A percentile compares a stretch with the other conserved stretches of the same genome.
phyloP scores from a whole-genome alignment of 2,113 vertebrate genomes.

The Ranitomeya variabilis region DNA sequence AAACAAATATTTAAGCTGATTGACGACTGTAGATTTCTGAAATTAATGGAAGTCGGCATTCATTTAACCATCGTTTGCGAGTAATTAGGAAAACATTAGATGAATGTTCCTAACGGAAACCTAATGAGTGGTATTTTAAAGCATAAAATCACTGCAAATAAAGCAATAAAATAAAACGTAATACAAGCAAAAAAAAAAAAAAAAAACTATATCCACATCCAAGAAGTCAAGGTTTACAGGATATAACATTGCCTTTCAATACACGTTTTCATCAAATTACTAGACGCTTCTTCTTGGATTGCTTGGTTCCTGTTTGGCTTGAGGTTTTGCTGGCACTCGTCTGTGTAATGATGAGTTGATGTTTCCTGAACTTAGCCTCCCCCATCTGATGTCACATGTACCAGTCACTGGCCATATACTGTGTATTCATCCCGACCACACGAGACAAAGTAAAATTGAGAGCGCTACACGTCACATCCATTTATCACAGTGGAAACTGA shows the following conservation, averaged over 20 bases:
- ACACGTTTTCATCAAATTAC: conserved; percentile 9
- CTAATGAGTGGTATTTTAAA: background rate
- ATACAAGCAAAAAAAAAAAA: background rate
- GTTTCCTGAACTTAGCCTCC: conserved; percentile 17
- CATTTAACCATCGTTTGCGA: background rate
- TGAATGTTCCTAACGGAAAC: background rate
- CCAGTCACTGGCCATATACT: background rate
- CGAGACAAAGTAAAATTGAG: conserved; percentile 17
- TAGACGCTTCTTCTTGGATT: background rate
- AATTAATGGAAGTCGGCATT: background rate
- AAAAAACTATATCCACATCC: background rate
- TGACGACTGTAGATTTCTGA: background rate
- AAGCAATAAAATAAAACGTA: background rate
- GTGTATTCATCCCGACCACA: conserved; percentile 14
- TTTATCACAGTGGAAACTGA: conserved; percentile 14
- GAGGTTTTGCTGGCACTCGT: conserved; percentile 30
- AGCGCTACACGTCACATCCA: conserved; percentile 28
- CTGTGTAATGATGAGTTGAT: conserved; percentile 17
- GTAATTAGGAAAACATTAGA: conserved; percentile 5
- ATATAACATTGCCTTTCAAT: background rate
- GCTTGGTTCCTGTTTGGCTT: conserved; percentile 27
- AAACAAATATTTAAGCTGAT: background rate
- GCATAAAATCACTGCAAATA: background rate
- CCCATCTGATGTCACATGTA: conserved; percentile 32
- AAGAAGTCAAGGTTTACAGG: background rate